These are phyloP conservation scores for Tretioscincus oriximinensis DNA, from an alignment of 2,113 vertebrate genomes.

Conservation along the genomic window DNA sequence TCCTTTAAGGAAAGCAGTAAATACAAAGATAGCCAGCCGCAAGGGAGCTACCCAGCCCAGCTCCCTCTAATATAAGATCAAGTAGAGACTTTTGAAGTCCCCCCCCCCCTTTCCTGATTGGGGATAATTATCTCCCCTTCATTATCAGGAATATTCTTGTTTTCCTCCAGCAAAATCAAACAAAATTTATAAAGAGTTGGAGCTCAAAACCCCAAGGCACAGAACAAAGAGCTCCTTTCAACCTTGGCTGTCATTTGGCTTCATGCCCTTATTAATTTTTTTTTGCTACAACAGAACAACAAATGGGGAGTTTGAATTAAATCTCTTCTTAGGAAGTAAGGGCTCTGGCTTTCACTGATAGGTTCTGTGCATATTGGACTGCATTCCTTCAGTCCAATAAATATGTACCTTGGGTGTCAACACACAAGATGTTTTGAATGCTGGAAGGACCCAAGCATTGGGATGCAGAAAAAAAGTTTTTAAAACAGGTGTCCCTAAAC, in stretches of 20 bases:
- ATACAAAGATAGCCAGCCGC: not conserved
- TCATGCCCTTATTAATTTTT: not conserved
- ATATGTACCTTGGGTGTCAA: not conserved
- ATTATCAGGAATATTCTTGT: conserved; percentile 13
- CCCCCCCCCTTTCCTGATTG: not conserved
- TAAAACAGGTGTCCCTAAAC: too few species aligned
- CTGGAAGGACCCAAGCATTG: too few species aligned
- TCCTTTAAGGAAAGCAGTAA: not conserved
- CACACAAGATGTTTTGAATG: not conserved
- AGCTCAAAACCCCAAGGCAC: not conserved
- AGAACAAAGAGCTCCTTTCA: conserved; percentile 18
- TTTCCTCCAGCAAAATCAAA: conserved; percentile 26
- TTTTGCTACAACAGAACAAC: not conserved
- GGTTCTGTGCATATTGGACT: not conserved
- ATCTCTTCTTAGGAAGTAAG: not conserved
- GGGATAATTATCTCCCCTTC: not conserved
- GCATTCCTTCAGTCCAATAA: not conserved
- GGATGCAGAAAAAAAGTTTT: too few species aligned
- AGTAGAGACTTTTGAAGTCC: conserved; percentile 1
- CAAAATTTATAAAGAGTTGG: not conserved
- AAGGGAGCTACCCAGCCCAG: conserved; percentile 3
- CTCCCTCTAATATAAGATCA: conserved; percentile 16
- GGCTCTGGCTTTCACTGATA: not conserved
- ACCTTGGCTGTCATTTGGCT: conserved; percentile 5
- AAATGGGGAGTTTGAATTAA: not conserved